Percentiles rank a stretch among this genome's conserved stretches.
These are phyloP conservation scores for Lamellibrachia luymesi DNA, from an alignment of 1,140 invertebrate species.

Conservation along the genomic window DNA sequence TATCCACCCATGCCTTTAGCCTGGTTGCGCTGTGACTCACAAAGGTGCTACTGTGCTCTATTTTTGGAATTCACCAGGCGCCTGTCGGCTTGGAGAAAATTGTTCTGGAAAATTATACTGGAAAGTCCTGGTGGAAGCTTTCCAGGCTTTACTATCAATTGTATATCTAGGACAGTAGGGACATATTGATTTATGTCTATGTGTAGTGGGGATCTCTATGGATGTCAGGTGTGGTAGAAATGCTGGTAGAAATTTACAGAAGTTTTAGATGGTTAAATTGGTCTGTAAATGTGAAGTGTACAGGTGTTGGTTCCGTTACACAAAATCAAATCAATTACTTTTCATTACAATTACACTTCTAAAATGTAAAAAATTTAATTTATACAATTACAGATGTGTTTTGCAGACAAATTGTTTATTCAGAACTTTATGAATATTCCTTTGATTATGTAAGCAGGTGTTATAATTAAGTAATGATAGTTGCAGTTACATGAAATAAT, in stretches of 20 bases:
- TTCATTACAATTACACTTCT: too few relatives aligned
- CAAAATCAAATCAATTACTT: neutral
- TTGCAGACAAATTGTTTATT: too few relatives aligned
- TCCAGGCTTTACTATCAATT: neutral
- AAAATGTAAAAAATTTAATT: too few relatives aligned
- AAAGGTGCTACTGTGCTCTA: neutral
- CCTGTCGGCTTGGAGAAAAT: neutral
- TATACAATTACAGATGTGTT: too few relatives aligned
- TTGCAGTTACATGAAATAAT: too few relatives aligned
- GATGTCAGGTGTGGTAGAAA: too few relatives aligned
- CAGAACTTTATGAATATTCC: too few relatives aligned
- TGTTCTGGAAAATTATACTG: neutral
- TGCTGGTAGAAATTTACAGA: neutral
- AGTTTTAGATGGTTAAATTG: neutral
- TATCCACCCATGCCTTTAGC: neutral
- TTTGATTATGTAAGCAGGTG: too few relatives aligned
- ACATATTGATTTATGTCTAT: neutral
- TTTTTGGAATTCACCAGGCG: neutral
- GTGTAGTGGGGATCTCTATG: too few relatives aligned
- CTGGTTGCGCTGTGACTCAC: neutral
- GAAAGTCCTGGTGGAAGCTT: neutral
- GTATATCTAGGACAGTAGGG: neutral
- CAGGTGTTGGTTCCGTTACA: neutral
- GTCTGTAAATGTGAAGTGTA: neutral
- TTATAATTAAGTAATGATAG: too few relatives aligned